Percentiles rank a stretch among this genome's conserved stretches.
Evolutionary conservation across 92 coral and sea anemone genomes (phyloP).

Genomic region (Diadumene lineata): DNA sequence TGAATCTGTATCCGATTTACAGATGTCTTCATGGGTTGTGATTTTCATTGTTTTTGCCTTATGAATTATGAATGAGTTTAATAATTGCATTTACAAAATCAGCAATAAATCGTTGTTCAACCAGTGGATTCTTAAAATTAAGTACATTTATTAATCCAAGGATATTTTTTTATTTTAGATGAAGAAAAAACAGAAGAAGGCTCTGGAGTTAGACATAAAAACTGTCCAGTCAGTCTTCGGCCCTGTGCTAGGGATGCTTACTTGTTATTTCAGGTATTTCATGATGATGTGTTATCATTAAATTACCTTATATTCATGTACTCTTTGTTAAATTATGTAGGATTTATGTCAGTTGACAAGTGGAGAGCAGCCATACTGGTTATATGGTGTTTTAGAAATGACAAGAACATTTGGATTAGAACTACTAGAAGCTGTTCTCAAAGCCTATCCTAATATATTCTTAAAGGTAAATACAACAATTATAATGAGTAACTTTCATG

Average conservation of each 20-base stretch:
- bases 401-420: constrained; percentile 96
- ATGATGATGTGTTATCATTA: not conserved
- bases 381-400: constrained; percentile 90
- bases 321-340: constrained; percentile 23
- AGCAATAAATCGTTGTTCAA: too few relatives aligned
- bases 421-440: constrained; percentile 82
- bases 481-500: too few relatives aligned
- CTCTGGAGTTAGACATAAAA: constrained; percentile 76
- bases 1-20: too few relatives aligned
- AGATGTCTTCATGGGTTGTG: too few relatives aligned
- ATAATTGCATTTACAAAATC: too few relatives aligned
- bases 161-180: not conserved
- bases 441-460: constrained; percentile 90
- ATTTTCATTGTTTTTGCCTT: too few relatives aligned
- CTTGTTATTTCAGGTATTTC: constrained; percentile 78
- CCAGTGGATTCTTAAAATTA: too few relatives aligned
- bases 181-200: constrained; percentile 51
- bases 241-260: constrained; percentile 97
- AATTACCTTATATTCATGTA: not conserved
- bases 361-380: constrained; percentile 99
- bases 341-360: constrained; percentile 94
- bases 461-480: constrained; percentile 67
- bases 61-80: too few relatives aligned
- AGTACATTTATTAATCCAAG: too few relatives aligned
- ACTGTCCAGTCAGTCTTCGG: constrained; percentile 90